These are phyloP conservation scores for Lytechinus variegatus DNA, from an alignment of 35 echinoderm and acorn worm species.

Conservation along the genomic window DNA sequence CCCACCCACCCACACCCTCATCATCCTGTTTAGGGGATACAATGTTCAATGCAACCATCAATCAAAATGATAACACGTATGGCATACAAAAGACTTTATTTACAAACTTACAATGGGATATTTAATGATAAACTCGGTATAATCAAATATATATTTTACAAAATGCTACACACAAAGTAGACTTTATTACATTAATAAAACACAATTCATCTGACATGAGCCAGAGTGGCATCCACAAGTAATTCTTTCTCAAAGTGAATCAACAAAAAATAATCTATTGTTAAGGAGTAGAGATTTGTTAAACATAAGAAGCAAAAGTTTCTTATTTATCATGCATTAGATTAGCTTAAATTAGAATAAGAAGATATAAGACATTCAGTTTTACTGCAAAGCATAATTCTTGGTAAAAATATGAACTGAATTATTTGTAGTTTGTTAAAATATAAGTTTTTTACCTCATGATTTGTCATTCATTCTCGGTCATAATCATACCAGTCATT, in stretches of 20 bases:
- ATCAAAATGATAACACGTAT: background rate
- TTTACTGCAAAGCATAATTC: too few relatives aligned
- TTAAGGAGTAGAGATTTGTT: background rate
- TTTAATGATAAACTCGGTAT: background rate
- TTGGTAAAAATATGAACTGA: too few relatives aligned
- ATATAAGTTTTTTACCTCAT: too few relatives aligned
- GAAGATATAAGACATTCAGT: too few relatives aligned
- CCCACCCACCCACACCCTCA: too few relatives aligned
- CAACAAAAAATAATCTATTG: background rate
- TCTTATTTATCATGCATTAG: background rate
- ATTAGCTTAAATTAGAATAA: too few relatives aligned
- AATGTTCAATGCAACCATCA: background rate
- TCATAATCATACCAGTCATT: too few relatives aligned
- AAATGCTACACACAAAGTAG: background rate
- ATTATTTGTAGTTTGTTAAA: too few relatives aligned
- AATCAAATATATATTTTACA: background rate
- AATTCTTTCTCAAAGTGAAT: background rate
- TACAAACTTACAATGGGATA: background rate
- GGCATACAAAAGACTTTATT: background rate
- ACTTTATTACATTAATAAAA: background rate
- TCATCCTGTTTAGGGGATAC: background rate
- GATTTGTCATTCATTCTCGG: too few relatives aligned
- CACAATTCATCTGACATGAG: background rate
- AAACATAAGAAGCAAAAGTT: background rate
- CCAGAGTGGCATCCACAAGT: background rate